Evolutionary conservation across 2,888 invertebrate genomes (phyloP), one percentile per base, ranked within the genome.

Genomic region (Rotaria macrura): DNA sequence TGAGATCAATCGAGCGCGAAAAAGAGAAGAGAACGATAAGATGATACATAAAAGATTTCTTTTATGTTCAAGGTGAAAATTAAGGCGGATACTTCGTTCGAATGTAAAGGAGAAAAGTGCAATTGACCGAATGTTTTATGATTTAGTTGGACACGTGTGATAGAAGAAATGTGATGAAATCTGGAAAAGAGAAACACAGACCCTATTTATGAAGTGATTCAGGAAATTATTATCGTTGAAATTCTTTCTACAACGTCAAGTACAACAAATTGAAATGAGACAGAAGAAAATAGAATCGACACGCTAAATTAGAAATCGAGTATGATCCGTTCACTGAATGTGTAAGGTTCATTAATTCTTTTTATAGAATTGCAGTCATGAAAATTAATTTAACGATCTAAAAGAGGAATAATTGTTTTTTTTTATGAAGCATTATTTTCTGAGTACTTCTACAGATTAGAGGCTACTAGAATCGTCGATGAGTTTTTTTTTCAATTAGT

Each of bases 31-130:
- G 65, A 65, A 34, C 65, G 65, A 65, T 65, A 65, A 65, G 65
- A 65, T 65, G 65, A 65, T 65, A 65, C 38, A 65, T 65, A 65
- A 65, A n/a, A 65, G 29, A 14, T 6, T 65, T 34, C 34, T 14
- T 65, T 65, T 65, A 65, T 65, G 65, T 65, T 65, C 65, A 65
- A 65, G 34, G 65, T 38, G 65, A 65, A 65, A 65, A 65, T 65
- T 65, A 65, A 65, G 20, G 34, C 34, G 34, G 34, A 65, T 34
- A 38, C 65, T 65, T 14, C 34, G 34, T 34, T 65, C 20, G 34
- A 65, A 65, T 65, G 17, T 38, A 14, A 65, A 65, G 7, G 12
- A 17, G 17, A 65, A 65, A 65, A 38, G 34, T 65, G 65, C 34
- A 65, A 65, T 65, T 34, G 65, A 38, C 20, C 12, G 5, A 65